Evolutionary conservation across 1,140 invertebrate genomes (phyloP).

Genomic region (Drosophila malerkotliana): DNA sequence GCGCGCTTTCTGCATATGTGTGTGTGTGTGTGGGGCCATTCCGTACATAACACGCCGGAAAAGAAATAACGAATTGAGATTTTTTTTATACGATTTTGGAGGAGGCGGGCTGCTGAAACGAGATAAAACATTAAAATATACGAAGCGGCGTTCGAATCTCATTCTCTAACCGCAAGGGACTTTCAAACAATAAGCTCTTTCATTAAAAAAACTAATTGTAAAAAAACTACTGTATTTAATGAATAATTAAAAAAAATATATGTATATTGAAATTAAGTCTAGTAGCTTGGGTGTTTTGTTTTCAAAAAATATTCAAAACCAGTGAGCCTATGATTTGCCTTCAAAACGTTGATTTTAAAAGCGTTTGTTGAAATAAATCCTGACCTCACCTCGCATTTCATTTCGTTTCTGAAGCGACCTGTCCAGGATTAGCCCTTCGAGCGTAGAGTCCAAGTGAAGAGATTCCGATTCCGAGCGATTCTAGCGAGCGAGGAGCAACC

Average conservation of each 20-base stretch:
- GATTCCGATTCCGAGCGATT: conserved; percentile 1
- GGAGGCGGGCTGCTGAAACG: conserved; percentile 18
- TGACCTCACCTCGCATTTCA: not conserved
- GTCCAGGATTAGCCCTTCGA: conserved; percentile 18
- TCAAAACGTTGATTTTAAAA: conserved; percentile 10
- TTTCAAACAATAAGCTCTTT: not conserved
- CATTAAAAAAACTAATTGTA: not conserved
- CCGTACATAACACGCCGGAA: conserved; percentile 57
- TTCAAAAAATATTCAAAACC: not conserved
- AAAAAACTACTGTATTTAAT: not conserved
- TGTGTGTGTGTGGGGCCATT: conserved; percentile 16
- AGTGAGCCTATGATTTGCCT: conserved; percentile 21
- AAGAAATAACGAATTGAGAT: conserved; percentile 28
- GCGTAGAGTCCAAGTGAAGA: conserved; percentile 9
- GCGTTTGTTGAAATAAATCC: conserved; percentile 26
- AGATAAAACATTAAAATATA: conserved; percentile 33
- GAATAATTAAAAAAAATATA: too few relatives aligned
- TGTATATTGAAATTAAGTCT: not conserved
- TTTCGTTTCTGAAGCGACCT: conserved; percentile 25
- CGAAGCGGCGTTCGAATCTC: conserved; percentile 1
- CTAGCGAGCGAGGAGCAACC: conserved; percentile 31
- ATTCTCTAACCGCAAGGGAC: not conserved
- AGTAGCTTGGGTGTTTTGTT: not conserved
- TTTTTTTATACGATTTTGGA: conserved; percentile 13
- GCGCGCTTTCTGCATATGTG: conserved; percentile 46